phyloP scores from a whole-genome alignment of 2,797 vertebrate genomes.

The Momotus momota region DNA sequence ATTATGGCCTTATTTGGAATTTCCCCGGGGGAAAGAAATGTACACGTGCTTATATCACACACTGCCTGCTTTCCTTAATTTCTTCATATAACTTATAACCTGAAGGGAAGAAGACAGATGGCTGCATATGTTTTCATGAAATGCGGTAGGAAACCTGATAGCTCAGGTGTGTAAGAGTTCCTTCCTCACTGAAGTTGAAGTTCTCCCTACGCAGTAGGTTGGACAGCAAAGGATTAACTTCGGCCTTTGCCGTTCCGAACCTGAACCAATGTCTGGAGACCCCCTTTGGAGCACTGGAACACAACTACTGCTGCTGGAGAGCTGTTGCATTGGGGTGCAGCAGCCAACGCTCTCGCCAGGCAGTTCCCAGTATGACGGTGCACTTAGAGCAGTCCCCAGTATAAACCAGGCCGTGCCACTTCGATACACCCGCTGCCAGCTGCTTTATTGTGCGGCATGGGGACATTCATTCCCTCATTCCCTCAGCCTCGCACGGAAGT shows the following conservation, averaged over 20 bases:
- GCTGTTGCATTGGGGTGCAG: neutral
- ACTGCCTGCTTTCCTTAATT: neutral
- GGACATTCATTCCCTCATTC: accelerated
- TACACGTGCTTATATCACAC: accelerated
- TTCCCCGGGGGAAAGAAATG: neutral
- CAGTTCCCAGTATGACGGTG: neutral
- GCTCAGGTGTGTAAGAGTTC: neutral
- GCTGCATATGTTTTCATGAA: accelerated
- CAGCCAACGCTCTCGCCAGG: neutral
- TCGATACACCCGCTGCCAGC: accelerated
- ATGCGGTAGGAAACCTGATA: neutral
- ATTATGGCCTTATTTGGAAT: accelerated
- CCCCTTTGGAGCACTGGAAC: neutral
- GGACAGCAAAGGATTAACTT: neutral
- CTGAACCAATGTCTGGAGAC: neutral
- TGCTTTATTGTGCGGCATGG: accelerated
- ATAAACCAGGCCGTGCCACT: neutral
- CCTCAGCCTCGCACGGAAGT: accelerated
- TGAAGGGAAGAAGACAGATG: neutral
- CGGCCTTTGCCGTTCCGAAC: neutral
- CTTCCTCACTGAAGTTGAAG: neutral
- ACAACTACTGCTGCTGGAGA: no score
- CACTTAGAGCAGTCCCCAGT: neutral
- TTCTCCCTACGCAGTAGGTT: accelerated
- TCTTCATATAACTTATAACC: neutral